Conservation (phyloP, 2,113 vertebrate genomes). For the Corythoichthys haematopterus region DNA sequence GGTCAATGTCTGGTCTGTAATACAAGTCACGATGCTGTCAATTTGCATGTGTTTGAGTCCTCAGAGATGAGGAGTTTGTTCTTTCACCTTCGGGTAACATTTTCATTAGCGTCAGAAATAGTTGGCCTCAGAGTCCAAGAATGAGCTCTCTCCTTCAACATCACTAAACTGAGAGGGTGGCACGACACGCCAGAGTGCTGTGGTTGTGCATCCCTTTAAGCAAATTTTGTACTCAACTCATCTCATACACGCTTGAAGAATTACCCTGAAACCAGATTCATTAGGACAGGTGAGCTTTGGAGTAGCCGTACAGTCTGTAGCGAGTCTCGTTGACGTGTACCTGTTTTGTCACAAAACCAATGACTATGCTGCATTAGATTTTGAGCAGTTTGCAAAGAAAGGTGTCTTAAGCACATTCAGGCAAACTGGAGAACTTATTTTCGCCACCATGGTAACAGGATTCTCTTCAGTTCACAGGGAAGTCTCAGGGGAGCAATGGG, state of each 20-base stretch:
- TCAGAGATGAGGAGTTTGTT: conserved; percentile 7
- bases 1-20: background rate
- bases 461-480: conserved; percentile 36
- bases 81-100: conserved; percentile 24
- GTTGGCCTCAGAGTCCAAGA: conserved; percentile 38
- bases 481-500: conserved; percentile 32
- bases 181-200: conserved; percentile 24
- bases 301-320: background rate
- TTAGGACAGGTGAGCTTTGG: conserved; percentile 57
- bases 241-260: conserved; percentile 33
- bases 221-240: conserved; percentile 44
- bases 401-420: conserved; percentile 15
- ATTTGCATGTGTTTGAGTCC: background rate
- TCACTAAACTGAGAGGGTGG: conserved; percentile 32
- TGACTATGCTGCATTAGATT: conserved; percentile 20
- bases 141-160: conserved; percentile 23
- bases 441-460: conserved; percentile 42
- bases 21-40: background rate
- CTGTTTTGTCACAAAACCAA: conserved; percentile 12
- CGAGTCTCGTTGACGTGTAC: background rate
- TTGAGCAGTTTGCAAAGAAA: conserved; percentile 26
- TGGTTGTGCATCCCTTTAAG: conserved; percentile 38
- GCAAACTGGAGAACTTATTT: conserved; percentile 26
- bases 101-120: conserved; percentile 43
- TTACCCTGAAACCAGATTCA: conserved; percentile 29